phyloP scores from a whole-genome alignment of 2,113 vertebrate genomes.

The Platysternon megacephalum region DNA sequence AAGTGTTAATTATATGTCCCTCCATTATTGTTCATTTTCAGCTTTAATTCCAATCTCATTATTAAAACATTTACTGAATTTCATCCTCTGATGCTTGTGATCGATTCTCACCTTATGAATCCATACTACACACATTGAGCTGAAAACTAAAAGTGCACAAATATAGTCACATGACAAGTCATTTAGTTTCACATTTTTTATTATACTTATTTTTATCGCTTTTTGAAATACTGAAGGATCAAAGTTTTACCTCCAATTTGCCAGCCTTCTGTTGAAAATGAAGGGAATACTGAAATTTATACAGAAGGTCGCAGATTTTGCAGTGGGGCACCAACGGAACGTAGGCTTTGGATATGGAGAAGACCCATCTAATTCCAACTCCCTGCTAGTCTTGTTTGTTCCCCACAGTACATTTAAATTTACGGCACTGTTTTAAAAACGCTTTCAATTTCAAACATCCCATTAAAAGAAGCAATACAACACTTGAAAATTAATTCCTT shows the following conservation, averaged over 20 bases:
- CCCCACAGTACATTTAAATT: background rate
- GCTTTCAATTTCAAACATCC: background rate
- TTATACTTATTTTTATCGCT: background rate
- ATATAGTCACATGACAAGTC: background rate
- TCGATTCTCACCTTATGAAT: background rate
- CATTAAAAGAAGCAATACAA: background rate
- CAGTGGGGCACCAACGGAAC: background rate
- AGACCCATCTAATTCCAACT: background rate
- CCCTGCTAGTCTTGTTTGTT: background rate
- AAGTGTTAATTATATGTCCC: background rate
- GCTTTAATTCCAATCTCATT: background rate
- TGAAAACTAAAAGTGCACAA: background rate
- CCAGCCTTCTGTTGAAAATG: background rate
- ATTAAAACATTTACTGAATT: background rate
- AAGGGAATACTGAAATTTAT: background rate
- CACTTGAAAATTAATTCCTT: too few species aligned
- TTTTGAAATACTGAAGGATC: background rate
- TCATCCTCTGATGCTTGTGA: background rate
- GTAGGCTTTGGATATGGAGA: background rate
- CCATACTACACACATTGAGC: background rate
- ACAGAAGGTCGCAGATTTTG: background rate
- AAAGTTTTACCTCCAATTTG: background rate
- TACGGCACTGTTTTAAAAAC: background rate
- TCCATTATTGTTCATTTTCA: background rate
- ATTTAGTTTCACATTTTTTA: background rate